Base-by-base conservation (phyloP, 2,113 vertebrate genomes). In the Chelonoidis abingdonii region DNA sequence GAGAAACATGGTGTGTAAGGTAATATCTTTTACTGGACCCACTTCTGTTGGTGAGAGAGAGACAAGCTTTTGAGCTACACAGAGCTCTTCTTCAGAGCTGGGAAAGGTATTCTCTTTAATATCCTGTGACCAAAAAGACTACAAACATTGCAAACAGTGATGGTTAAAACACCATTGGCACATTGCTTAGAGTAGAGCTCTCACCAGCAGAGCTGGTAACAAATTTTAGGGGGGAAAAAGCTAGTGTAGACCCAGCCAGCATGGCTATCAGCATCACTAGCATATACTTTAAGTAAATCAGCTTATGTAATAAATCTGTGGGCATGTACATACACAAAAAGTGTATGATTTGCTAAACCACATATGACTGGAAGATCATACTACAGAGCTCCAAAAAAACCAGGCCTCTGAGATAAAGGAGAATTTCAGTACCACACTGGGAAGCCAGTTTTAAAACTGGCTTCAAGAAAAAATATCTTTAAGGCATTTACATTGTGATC, bases 281-380 rank as follows among this genome's bases (percentile, higher is more conserved):
- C 2, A 27, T 8, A 27, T 19, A 13, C 4, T 54, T n/a, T 19
- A 4, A 1, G 3, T 24, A 56, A 76, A 69, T 38, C 19, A 35
- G 6, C 54, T 35, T 38, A 3, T 27, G 5, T 0, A 38, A 84
- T 10, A 7, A 35, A n/a, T 4, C 5, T 4, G 0, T 3, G 53
- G 14, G 21, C 3, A 0, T 69, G 65, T 21, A 38, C n/a, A 72
- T 72, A 72, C 65, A 35, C 31, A 16, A 21, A 21, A n/a, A n/a
- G 35, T n/a, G 17, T n/a, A n/a, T 10, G 35, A 72, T 38, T 38
- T 38, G 9, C 19, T 72, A n/a, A 72, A n/a, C n/a, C 35, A 12
- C 9, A 13, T 1, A 14, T 2, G 21, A 80, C 54, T 47, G 49
- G 17, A 84, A 21, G 76, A 8, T 38, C 3, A 2, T 4, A 47